phyloP scores from a whole-genome alignment of 2,113 vertebrate genomes.

The Tetrao urogallus region DNA sequence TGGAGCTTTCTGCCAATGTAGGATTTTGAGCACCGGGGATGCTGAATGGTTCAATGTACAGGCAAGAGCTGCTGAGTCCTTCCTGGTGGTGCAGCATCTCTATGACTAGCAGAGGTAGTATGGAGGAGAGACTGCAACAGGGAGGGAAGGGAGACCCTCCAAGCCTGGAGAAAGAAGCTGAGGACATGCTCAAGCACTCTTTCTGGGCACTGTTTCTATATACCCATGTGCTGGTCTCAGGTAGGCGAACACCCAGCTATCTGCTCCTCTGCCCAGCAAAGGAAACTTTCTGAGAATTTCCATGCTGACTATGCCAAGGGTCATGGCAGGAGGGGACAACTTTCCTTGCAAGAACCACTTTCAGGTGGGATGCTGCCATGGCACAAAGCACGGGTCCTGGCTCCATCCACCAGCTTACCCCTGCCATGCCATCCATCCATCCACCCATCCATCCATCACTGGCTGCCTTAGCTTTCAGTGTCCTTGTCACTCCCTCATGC shows the following conservation, averaged over 20 bases:
- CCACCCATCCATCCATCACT: neutral
- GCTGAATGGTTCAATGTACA: neutral
- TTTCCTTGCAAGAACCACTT: neutral
- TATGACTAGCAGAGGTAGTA: neutral
- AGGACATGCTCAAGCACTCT: neutral
- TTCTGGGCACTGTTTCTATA: neutral
- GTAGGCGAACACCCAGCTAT: neutral
- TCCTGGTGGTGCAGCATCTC: neutral
- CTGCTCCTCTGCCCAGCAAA: neutral
- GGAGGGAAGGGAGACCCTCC: neutral
- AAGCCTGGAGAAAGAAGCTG: neutral
- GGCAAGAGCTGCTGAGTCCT: neutral
- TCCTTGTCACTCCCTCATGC: neutral
- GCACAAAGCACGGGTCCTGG: neutral
- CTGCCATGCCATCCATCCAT: neutral
- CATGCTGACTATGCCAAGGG: rapidly evolving
- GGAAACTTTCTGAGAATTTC: neutral
- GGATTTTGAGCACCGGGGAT: neutral
- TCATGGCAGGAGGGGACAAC: neutral
- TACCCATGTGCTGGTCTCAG: neutral
- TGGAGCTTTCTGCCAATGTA: neutral
- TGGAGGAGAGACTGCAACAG: neutral
- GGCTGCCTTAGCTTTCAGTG: neutral
- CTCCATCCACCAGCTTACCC: slow-evolving; percentile 2
- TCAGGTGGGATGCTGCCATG: neutral